Percentiles rank a stretch among this genome's conserved stretches.
Evolutionary conservation across 2,888 invertebrate genomes (phyloP).

Genomic region (Cataglyphis albicans): DNA sequence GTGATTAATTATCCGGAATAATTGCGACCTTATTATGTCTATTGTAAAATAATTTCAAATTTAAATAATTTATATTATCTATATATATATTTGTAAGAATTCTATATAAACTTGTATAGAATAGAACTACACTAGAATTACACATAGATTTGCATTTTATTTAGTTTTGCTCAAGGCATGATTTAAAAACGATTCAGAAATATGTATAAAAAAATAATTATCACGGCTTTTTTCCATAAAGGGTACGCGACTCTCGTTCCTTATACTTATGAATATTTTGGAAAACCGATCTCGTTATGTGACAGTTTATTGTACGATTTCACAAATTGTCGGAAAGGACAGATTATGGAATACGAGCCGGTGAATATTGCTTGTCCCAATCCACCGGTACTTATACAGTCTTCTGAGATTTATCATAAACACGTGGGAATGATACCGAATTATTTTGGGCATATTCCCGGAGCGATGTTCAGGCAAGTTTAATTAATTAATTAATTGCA

Average conservation of each 20-base stretch:
- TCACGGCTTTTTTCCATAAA: conserved; percentile 74
- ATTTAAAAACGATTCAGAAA: background rate
- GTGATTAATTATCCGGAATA: background rate
- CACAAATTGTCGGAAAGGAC: conserved; percentile 90
- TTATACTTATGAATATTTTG: conserved; percentile 89
- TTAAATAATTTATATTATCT: background rate
- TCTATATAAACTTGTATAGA: background rate
- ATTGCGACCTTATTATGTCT: background rate
- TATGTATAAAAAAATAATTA: background rate
- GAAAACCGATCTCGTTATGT: conserved; percentile 87
- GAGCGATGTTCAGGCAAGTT: conserved; percentile 89
- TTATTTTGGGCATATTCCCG: conserved; percentile 93
- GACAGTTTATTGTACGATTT: conserved; percentile 92
- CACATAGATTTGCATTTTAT: background rate
- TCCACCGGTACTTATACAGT: conserved; percentile 87
- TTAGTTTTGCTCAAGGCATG: background rate
- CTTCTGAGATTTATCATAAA: conserved; percentile 90
- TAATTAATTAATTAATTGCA: background rate
- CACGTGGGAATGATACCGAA: conserved; percentile 92
- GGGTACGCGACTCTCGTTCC: conserved; percentile 90
- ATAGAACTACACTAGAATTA: too few relatives aligned
- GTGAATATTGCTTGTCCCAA: conserved; percentile 87
- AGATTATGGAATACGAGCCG: conserved; percentile 91
- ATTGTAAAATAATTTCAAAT: conserved; percentile 34
- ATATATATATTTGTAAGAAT: background rate